Base-by-base conservation (phyloP, 2,113 vertebrate species). In the Phyllopteryx taeniolatus region DNA sequence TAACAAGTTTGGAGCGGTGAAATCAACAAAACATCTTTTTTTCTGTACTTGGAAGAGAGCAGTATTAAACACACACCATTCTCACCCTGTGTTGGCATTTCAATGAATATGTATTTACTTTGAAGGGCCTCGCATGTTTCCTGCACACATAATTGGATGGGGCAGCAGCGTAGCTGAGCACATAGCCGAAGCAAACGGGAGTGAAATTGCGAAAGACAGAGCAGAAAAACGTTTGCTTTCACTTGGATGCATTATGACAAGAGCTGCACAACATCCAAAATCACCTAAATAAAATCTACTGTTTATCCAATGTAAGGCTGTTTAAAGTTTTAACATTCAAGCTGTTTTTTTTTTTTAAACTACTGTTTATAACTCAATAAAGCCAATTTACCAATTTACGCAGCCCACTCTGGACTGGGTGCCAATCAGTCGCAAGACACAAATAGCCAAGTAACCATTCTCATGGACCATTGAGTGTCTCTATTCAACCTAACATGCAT, bases 91-190 rank as follows among this genome's bases (percentile, higher is more conserved):
- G 72, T 62, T 68, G 71, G 42, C 70, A 76, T 74, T 77, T 68
- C 70, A 67, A 63, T 84, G 68, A 86, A 83, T 83, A 76, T 81
- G 68, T 65, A 76, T 79, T 73, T 79, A 73, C 62, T 69, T 71
- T 89, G 70, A 75, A 64, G 79, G 71, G 42, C 68, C 33, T 46
- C 64, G 63, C 56, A 46, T 75, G 71, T 75, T 82, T 46, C 35
- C 62, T 53, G 75, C 43, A 51, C 62, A 44, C 51, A 63, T 79
- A 79, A 82, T 82, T 54, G 3, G 42, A 84, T 71, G n/a, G 70
- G 59, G 76, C 76, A 83, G 71, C 54, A 43, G 56, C 39, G 14
- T 59, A n/a, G 69, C 75, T 67, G 66, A 81, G 71, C 70, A 78
- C 68, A 70, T 74, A 57, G 66, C 70, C 67, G 57, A 79, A 75